A percentile compares a stretch with the other conserved stretches of the same genome.
phyloP scores from a whole-genome alignment of 2,797 vertebrate species.

The Mycteria americana region DNA sequence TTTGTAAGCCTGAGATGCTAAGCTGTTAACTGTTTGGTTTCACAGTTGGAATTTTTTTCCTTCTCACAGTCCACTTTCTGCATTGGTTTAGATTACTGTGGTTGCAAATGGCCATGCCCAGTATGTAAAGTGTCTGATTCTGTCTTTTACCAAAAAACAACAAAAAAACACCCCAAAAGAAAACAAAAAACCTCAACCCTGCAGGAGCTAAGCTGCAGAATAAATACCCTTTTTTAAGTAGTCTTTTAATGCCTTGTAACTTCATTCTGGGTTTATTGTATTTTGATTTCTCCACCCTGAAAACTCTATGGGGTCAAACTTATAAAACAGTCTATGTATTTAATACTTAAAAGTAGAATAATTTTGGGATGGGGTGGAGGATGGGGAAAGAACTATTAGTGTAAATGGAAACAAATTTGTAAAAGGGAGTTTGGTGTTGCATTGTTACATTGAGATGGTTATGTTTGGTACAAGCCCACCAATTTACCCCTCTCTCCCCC shows the following conservation, averaged over 20 bases:
- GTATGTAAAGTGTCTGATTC: neutral
- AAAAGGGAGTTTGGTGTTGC: neutral
- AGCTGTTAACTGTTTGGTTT: neutral
- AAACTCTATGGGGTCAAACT: neutral
- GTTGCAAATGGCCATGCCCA: neutral
- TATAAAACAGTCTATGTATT: neutral
- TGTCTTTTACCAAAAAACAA: neutral
- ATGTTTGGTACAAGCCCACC: neutral
- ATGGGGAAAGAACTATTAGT: neutral
- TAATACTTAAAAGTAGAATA: neutral
- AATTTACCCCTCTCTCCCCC: neutral
- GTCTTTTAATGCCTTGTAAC: neutral
- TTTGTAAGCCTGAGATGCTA: neutral
- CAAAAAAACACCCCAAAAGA: rapidly evolving
- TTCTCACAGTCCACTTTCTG: neutral
- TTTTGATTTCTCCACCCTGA: neutral
- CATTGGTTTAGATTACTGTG: neutral
- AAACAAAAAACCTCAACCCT: neutral
- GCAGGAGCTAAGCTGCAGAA: neutral
- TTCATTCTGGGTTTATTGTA: neutral
- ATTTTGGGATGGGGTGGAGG: neutral
- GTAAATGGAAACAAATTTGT: neutral
- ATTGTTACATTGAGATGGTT: neutral
- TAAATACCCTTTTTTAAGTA: neutral
- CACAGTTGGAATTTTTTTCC: neutral